Evolutionary conservation across 2,113 vertebrate species (phyloP), one percentile per base, ranked within the genome.

Genomic region (Dipodomys spectabilis): DNA sequence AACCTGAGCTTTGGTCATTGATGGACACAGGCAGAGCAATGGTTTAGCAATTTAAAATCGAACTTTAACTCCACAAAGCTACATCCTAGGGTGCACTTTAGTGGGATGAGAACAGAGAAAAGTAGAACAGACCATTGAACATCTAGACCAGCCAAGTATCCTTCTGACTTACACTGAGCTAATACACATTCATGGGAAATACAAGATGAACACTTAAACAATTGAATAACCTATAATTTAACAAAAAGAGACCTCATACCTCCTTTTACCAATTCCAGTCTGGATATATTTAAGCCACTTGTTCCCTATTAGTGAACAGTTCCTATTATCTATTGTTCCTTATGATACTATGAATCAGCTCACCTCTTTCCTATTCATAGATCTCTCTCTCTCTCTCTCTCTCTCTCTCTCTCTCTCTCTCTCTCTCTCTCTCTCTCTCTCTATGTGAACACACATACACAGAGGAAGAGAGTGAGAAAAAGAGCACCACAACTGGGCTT

Each of bases 1-100:
- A 96, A 60, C 5, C 74, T 74, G 32, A 49, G 79, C 72, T 62
- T 62, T 62, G 74, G 71, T 88, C 82, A 60, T 28, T 53, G 86
- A 27, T 30, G 62, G 74, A 69, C 23, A 72, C 30, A 88, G 22
- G 67, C 39, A 83, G 44, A 88, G 72, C 85, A 88, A n/a, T n/a
- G 10, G 4, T 80, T 78, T 72, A 60, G 2, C 27, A 60, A 2
- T 77, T 39, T 30, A 30, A 64, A 75, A 45, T n/a, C 28, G 44
- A 86, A 74, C 19, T 79, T 28, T 65, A 60, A 32, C 35, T 64
- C 13, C 39, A 30, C 35, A 57, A 79, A 86, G 32, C 5, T 10
- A 6, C 7, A 28, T 86, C 7, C 22, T 79, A 2, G 16, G 49
- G 2, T 78, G 23, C 5, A 18, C 20, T 32, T 20, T 78, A 9